A percentile compares a stretch with the other conserved stretches of the same genome.
These are phyloP conservation scores for Gasterosteus nipponicus DNA, from an alignment of 2,113 vertebrate genomes.

Conservation along the genomic window DNA sequence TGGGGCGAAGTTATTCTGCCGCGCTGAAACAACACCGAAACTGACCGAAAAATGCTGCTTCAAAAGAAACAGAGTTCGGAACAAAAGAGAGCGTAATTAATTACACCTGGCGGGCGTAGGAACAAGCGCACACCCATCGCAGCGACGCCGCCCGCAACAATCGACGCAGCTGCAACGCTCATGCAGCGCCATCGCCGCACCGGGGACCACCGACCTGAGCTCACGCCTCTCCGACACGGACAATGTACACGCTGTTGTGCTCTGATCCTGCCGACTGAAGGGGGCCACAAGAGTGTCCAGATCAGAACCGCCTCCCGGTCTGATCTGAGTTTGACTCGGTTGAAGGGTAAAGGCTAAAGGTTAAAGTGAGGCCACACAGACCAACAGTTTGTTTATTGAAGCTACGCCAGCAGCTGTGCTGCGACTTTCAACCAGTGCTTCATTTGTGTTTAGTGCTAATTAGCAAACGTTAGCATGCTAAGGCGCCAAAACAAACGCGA, in stretches of 20 bases:
- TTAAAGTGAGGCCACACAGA: too few species aligned
- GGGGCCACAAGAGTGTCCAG: constrained; percentile 1
- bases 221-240: too few species aligned
- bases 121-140: constrained; percentile 49
- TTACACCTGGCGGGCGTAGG: constrained; percentile 19
- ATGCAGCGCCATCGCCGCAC: too few species aligned
- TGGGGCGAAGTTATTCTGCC: constrained; percentile 66
- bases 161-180: constrained; percentile 37
- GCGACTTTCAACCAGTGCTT: too few species aligned
- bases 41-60: background rate
- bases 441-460: too few species aligned
- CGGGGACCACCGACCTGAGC: too few species aligned
- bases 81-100: constrained; percentile 48
- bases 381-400: too few species aligned
- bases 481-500: too few species aligned
- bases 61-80: background rate
- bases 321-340: background rate
- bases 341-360: background rate
- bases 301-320: constrained; percentile 13
- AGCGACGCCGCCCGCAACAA: constrained; percentile 40
- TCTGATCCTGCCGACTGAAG: constrained; percentile 24
- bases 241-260: constrained; percentile 8
- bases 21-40: background rate
- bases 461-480: too few species aligned
- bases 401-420: background rate